These are phyloP conservation scores for Escarpia spicata DNA, from an alignment of 2,888 invertebrate genomes.

Conservation along the genomic window DNA sequence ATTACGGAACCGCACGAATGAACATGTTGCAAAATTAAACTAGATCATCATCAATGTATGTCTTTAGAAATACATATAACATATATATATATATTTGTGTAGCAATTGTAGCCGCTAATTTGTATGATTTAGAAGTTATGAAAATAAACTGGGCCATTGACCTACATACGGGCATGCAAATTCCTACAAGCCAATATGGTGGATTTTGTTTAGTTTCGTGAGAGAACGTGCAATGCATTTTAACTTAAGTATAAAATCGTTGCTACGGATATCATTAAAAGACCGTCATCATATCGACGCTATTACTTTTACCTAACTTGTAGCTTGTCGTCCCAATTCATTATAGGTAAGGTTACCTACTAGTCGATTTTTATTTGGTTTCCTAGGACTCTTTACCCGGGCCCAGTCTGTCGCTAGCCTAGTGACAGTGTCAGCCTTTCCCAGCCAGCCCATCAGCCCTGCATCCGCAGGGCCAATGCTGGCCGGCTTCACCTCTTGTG, in stretches of 20 bases:
- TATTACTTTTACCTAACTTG: background rate
- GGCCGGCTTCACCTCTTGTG: background rate
- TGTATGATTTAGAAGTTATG: background rate
- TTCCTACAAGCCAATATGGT: slow-evolving; percentile 6
- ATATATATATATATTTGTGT: background rate
- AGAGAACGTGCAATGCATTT: background rate
- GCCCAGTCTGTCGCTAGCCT: background rate
- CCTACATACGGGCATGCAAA: slow-evolving; percentile 16
- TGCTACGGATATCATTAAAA: background rate
- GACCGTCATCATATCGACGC: background rate
- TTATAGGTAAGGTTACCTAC: background rate
- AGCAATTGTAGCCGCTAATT: background rate
- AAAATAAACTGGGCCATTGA: background rate
- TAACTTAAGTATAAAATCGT: background rate
- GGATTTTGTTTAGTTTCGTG: background rate
- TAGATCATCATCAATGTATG: background rate
- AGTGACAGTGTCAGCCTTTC: background rate
- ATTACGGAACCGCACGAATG: background rate
- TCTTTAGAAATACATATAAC: background rate
- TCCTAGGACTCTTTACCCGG: background rate
- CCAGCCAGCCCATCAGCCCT: too few relatives aligned
- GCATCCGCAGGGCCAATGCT: background rate
- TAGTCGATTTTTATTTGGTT: background rate
- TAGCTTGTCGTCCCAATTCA: background rate
- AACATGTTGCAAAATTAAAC: background rate